Conservation (phyloP, 2,113 vertebrate genomes). For the Bubo blakistoni region DNA sequence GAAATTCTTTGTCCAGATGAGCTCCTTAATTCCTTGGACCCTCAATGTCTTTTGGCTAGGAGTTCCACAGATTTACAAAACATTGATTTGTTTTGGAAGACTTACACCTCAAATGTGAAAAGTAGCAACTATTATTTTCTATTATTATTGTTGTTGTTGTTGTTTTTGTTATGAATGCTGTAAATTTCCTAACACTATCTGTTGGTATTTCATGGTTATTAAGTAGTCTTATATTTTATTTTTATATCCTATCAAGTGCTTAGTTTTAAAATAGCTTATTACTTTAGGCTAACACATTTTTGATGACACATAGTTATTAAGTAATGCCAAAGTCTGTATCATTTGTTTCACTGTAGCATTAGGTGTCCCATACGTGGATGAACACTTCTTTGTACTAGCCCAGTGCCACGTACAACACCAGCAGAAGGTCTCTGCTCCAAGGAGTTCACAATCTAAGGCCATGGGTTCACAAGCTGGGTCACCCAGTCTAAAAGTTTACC, state of each 20-base stretch:
- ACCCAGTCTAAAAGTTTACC: neutral
- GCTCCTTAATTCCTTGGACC: neutral
- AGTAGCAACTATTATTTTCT: neutral
- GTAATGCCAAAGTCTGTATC: neutral
- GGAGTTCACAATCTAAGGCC: neutral
- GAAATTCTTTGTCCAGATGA: neutral
- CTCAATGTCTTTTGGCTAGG: neutral
- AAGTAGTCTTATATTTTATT: neutral
- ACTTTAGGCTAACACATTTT: neutral
- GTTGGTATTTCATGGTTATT: neutral
- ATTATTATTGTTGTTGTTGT: neutral
- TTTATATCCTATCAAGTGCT: neutral
- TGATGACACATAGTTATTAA: neutral
- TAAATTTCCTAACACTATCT: neutral
- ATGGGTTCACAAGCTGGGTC: neutral
- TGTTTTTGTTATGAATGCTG: neutral
- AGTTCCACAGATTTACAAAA: neutral
- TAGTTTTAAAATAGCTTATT: neutral
- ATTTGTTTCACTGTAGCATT: neutral
- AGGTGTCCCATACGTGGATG: neutral
- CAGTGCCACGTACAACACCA: neutral
- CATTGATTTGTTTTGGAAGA: neutral
- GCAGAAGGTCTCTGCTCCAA: neutral
- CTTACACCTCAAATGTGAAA: neutral
- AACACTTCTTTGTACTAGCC: neutral